Percentiles rank a stretch among this genome's conserved stretches.
Evolutionary conservation across 2,113 vertebrate species (phyloP).

Genomic region (Hypocryptadius cinnamomeus): DNA sequence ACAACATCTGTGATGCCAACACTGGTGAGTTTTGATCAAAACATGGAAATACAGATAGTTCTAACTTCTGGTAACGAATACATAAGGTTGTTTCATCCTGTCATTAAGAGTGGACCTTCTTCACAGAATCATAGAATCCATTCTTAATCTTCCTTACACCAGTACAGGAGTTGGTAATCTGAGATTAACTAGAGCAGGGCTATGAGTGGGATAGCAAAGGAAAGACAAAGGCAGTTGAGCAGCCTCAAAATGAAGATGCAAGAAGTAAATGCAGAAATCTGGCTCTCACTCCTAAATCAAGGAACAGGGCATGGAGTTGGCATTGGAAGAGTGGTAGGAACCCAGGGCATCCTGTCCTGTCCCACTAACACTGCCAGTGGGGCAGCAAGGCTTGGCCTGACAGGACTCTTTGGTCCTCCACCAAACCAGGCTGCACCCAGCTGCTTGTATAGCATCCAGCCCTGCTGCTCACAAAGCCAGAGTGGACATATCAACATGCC

Average conservation of each 20-base stretch:
- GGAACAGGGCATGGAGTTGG: not conserved
- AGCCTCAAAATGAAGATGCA: not conserved
- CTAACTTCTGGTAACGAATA: not conserved
- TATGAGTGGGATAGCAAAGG: not conserved
- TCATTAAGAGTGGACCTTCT: not conserved
- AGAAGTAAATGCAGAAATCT: not conserved
- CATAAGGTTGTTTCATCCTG: not conserved
- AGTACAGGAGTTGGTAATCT: not conserved
- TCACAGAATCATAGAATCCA: no score
- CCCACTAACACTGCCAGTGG: not conserved
- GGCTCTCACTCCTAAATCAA: not conserved
- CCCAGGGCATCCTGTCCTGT: not conserved
- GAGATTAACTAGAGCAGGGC: not conserved
- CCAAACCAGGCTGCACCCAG: not conserved
- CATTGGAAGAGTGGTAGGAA: not conserved
- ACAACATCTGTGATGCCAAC: not conserved
- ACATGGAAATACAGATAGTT: not conserved
- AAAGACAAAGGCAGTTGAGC: not conserved
- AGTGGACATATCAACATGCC: rapidly evolving
- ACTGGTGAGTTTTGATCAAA: not conserved
- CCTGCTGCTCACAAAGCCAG: not conserved
- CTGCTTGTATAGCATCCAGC: not conserved
- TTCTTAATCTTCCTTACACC: not conserved
- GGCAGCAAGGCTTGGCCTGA: not conserved
- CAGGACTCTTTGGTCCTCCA: not conserved